Base-by-base conservation (phyloP, 2,888 invertebrate species). In the Celastrina argiolus region DNA sequence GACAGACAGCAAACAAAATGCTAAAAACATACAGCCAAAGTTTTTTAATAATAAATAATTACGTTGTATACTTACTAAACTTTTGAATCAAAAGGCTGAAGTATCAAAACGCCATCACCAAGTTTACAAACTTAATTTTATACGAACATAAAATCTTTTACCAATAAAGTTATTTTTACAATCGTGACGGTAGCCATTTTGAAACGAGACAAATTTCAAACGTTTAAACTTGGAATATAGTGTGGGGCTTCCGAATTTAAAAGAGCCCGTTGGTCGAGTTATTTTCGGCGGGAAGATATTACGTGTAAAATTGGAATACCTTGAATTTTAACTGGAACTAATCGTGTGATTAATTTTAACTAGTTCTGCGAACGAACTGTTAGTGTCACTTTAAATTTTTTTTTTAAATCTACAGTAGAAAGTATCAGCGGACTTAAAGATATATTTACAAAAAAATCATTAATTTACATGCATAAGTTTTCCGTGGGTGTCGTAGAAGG, bases 211-310 rank as follows among this genome's bases (percentile, higher is more conserved):
- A 26, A 56, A 39, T 61, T 61, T 39, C 22, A 36, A 22, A 31
- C 59, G 36, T 59, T 59, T 18, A 61, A 39, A 61, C 36, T 61
- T 61, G 39, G 61, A 39, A 61, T 61, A 6, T 26, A 41, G 65
- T 65, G 65, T 65, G 65, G 56, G 79, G 81, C 76, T 75, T 71
- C 81, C 81, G 71, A 77, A 84, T 81, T 85, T 82, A 84, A 72
- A 73, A 73, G 68, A 72, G 75, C 77, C 81, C 85, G 87, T 86
- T 86, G 87, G 85, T 84, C 85, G 75, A 69, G 22, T 10, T 66
- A 63, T 63, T 63, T 51, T 66, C 16, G 56, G 65, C 41, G 39
- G 56, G 26, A 34, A 28, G 31, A 16, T 31, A n/a, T 10, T 41
- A 56, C 64, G 36, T 18, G n/a, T 22, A 36, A 22, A 56, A 51